Conservation (phyloP, 1,140 invertebrate species). For the Araneus ventricosus region DNA sequence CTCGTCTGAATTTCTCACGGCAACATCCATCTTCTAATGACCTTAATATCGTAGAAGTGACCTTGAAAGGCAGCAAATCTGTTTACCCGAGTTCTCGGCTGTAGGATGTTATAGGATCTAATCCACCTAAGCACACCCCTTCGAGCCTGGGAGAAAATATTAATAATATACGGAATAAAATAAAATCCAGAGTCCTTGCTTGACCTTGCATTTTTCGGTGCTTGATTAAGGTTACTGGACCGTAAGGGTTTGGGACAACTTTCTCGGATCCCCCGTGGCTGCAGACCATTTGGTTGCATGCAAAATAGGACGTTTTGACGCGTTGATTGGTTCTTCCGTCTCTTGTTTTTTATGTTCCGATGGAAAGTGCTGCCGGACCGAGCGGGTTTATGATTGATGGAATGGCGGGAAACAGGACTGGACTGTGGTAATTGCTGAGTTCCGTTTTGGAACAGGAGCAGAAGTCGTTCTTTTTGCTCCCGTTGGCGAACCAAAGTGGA, state of each 20-base stretch:
- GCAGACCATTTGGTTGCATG: background rate
- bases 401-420: background rate
- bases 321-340: background rate
- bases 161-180: background rate
- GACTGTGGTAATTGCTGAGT: background rate
- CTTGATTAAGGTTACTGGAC: constrained; percentile 12
- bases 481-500: no score
- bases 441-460: background rate
- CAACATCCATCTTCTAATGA: background rate
- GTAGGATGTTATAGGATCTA: background rate
- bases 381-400: background rate
- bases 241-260: background rate
- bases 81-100: background rate
- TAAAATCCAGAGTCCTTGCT: background rate
- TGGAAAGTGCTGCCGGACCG: background rate
- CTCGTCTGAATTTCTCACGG: background rate
- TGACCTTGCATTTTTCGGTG: background rate
- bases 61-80: background rate
- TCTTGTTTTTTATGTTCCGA: background rate
- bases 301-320: background rate
- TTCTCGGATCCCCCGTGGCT: background rate
- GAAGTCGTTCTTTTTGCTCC: no score
- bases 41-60: background rate
- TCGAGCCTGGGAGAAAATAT: background rate
- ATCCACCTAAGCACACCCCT: background rate